Conservation (phyloP, 2,888 invertebrate species). For the Eupithecia abbreviata region DNA sequence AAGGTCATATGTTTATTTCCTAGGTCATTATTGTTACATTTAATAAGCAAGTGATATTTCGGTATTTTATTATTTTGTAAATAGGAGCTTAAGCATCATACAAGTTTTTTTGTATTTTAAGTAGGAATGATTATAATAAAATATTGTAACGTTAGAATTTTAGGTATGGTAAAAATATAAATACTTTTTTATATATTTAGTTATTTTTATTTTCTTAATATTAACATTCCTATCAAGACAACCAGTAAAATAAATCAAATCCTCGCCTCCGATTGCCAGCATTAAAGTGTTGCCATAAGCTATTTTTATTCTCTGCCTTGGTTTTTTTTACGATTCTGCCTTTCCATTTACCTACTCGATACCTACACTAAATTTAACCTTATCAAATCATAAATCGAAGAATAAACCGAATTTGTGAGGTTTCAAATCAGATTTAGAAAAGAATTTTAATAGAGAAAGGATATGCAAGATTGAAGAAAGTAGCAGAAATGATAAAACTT, state of each 20-base stretch:
- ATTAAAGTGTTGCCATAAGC: neutral
- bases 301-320: neutral
- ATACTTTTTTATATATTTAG: too few species aligned
- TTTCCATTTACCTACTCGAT: neutral
- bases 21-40: neutral
- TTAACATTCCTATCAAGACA: too few species aligned
- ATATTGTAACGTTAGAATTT: too few species aligned
- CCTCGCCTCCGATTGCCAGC: too few species aligned
- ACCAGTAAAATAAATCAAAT: too few species aligned
- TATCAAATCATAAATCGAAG: neutral
- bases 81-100: neutral
- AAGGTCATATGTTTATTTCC: too few species aligned
- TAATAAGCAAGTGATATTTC: neutral
- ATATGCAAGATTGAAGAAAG: conserved; percentile 1
- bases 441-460: neutral
- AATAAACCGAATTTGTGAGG: neutral
- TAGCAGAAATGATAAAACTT: conserved; percentile 10
- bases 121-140: too few species aligned
- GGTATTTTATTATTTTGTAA: neutral
- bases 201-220: too few species aligned
- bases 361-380: neutral
- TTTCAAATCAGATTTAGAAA: neutral
- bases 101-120: neutral
- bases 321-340: neutral
- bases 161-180: too few species aligned